Base-by-base conservation (phyloP, 2,113 vertebrate species). In the Mustela nigripes region DNA sequence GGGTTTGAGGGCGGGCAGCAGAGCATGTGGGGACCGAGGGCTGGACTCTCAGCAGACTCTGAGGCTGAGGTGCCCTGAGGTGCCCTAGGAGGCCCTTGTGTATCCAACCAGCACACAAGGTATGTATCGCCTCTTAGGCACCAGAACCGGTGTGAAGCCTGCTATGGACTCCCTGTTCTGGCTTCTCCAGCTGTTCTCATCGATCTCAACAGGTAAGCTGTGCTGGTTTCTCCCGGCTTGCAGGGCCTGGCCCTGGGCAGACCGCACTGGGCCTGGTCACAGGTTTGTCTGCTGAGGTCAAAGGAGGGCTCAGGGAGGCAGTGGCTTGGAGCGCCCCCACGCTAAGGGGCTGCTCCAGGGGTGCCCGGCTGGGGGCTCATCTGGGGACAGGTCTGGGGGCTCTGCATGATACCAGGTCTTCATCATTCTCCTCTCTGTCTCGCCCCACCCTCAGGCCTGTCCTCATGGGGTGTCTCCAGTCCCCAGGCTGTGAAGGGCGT, bases 391-490 rank as follows among this genome's bases (percentile, higher is more conserved):
- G 50, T 65, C n/a, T 0, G 4, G 45, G 81, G 69, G 69, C 22
- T 96, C 60, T 60, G 36, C 2, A 33, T 58, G 10, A 19, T 31
- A 18, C 9, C 33, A 24, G 26, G 9, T 11, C 56, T 24, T 7
- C 11, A 33, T 42, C 16, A 21, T 4, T 21, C n/a, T 85, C 42
- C 21, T 62, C 31, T 94, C 42, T 74, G 28, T 81, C 12, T 18
- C 21, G 1, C 21, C 19, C n/a, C 14, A 48, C 28, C n/a, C 31
- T 2, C 96, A 99, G 99, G 87, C 73, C 93, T 96, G 0, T 1
- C 91, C 89, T 98, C 97, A 0, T 99, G 99, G 99, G 97, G 79
- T 0, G 96, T 99, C 11, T 45, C 95, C 8, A 98, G 97, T 78
- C 99, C 99, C 0, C 0, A 28, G 0, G 21, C 18, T 0, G 16